Evolutionary conservation across 1,140 invertebrate species (phyloP).

Genomic region (Aphaenogaster rudis): DNA sequence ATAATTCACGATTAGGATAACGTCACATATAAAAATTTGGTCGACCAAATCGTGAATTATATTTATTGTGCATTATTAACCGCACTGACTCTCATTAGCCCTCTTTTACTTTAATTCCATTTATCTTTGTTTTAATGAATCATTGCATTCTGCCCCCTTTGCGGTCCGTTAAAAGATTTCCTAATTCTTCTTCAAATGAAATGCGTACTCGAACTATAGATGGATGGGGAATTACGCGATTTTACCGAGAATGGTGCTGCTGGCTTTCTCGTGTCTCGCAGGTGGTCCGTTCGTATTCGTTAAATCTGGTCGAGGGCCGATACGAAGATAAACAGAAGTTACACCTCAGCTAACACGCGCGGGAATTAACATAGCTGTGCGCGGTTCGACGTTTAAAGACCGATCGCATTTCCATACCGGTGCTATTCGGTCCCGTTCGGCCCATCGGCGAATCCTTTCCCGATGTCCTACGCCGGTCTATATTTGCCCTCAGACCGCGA

Average conservation of each 20-base stretch:
- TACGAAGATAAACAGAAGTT: conserved; percentile 86
- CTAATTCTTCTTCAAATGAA: background rate
- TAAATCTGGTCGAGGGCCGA: conserved; percentile 79
- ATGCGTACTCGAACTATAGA: background rate
- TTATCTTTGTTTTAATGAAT: background rate
- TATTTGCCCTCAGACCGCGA: conserved; percentile 79
- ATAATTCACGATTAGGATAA: no score
- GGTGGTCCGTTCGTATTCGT: conserved; percentile 84
- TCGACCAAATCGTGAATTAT: no score
- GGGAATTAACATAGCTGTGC: conserved; percentile 84
- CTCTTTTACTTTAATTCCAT: no score
- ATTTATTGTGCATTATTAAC: no score
- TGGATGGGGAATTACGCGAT: background rate
- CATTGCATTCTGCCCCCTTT: background rate
- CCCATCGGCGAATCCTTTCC: conserved; percentile 72
- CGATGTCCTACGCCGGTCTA: conserved; percentile 77
- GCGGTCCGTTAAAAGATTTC: background rate
- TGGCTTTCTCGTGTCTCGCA: conserved; percentile 64
- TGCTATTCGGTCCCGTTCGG: conserved; percentile 83
- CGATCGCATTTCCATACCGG: conserved; percentile 85
- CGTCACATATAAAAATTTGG: no score
- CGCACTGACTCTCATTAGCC: no score
- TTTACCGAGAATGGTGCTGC: conserved; percentile 23
- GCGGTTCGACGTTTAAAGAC: conserved; percentile 82
- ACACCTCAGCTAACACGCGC: conserved; percentile 85